These are phyloP conservation scores for Perodicticus potto DNA, from an alignment of 2,797 vertebrate species.

Conservation along the genomic window DNA sequence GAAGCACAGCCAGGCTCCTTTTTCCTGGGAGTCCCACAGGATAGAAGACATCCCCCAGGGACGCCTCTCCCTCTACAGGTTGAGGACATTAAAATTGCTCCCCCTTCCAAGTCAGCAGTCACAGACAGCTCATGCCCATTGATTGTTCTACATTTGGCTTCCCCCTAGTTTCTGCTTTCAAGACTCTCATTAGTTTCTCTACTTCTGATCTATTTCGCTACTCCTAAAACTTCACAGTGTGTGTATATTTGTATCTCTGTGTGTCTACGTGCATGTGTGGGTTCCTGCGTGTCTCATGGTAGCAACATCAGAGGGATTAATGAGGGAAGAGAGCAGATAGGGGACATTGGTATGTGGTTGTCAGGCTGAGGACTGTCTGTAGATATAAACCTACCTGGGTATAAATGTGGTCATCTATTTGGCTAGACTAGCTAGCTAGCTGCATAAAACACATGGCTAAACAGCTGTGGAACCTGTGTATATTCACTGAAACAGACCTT, in stretches of 20 bases:
- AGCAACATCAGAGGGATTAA: background rate
- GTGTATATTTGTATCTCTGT: too few species aligned
- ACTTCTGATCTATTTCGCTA: background rate
- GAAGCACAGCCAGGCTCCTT: background rate
- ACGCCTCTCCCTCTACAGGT: background rate
- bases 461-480: background rate
- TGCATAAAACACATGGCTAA: background rate
- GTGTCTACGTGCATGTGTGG: background rate
- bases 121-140: background rate
- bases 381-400: background rate
- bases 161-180: background rate
- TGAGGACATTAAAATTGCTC: background rate
- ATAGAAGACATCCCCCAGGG: background rate
- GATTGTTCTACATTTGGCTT: background rate
- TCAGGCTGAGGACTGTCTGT: background rate
- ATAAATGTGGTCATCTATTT: background rate
- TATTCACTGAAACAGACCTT: background rate
- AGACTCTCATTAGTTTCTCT: slow-evolving; percentile 14
- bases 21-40: background rate
- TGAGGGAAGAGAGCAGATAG: background rate
- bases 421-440: background rate
- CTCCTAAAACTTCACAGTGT: background rate
- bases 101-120: background rate
- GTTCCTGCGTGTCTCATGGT: background rate
- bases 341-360: background rate